Conservation (phyloP, 2,797 vertebrate species). For the Pterois miles region DNA sequence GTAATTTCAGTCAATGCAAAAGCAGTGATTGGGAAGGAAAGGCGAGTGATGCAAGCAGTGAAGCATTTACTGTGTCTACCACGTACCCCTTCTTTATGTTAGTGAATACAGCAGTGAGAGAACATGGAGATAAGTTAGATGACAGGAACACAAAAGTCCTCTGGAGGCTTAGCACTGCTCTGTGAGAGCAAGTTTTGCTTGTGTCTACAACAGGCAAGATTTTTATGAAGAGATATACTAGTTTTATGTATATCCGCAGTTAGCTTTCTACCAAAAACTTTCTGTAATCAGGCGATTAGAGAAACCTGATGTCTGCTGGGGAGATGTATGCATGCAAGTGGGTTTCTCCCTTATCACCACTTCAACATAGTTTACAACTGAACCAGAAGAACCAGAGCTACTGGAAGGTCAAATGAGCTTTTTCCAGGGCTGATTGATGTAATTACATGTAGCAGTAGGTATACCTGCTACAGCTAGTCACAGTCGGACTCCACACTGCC, state of each 20-base stretch:
- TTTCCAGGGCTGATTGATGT: not conserved
- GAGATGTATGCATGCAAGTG: too few species aligned
- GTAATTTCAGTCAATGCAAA: conserved; percentile 79
- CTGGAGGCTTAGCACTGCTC: not conserved
- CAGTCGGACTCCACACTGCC: not conserved
- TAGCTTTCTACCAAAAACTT: too few species aligned
- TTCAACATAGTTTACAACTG: not conserved
- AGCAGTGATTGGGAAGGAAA: conserved; percentile 65
- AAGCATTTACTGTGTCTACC: conserved; percentile 42
- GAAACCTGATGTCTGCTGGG: not conserved
- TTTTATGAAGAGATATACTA: not conserved
- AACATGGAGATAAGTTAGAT: conserved; percentile 16
- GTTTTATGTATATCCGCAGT: not conserved
- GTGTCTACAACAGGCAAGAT: not conserved
- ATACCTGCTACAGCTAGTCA: not conserved
- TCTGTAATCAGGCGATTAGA: not conserved
- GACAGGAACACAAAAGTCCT: not conserved
- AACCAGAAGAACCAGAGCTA: not conserved
- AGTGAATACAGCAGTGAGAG: conserved; percentile 21
- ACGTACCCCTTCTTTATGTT: conserved; percentile 33
- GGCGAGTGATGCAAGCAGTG: conserved; percentile 63
- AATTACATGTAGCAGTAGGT: not conserved
- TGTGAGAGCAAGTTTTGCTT: not conserved
- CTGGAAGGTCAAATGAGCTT: too few species aligned
- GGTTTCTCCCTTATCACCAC: not conserved